phyloP scores from a whole-genome alignment of 2,797 vertebrate species.

The Thalassophryne amazonica region DNA sequence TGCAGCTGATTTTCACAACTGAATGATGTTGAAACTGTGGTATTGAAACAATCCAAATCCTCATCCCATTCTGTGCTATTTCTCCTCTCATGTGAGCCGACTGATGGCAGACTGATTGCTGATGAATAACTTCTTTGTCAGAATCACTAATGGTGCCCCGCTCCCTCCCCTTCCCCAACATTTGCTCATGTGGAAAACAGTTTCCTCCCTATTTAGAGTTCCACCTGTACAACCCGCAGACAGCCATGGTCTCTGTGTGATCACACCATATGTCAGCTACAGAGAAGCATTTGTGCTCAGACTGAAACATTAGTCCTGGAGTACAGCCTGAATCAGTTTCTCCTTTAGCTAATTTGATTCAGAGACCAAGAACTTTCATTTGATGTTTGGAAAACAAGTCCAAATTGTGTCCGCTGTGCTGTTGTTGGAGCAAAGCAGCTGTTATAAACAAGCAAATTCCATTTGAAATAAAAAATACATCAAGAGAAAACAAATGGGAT shows the following conservation, averaged over 20 bases:
- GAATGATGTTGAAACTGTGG: not conserved
- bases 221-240: conserved; percentile 15
- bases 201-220: conserved; percentile 32
- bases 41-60: not conserved
- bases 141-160: conserved; percentile 14
- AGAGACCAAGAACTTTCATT: conserved; percentile 6
- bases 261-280: conserved; percentile 5
- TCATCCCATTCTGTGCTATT: not conserved
- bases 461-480: too few species aligned
- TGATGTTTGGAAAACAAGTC: not conserved
- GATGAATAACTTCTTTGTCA: conserved; percentile 28
- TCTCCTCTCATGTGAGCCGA: not conserved
- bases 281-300: conserved; percentile 21
- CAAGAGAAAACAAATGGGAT: too few species aligned
- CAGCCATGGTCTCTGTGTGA: not conserved
- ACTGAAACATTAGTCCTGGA: conserved; percentile 3
- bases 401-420: not conserved
- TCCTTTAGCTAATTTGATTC: conserved; percentile 7
- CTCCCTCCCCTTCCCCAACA: conserved; percentile 27
- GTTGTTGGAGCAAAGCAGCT: not conserved
- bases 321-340: conserved; percentile 3
- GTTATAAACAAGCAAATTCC: too few species aligned
- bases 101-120: conserved; percentile 14
- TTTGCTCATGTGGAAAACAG: conserved; percentile 41
- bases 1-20: not conserved